Evolutionary conservation across 2,888 invertebrate genomes (phyloP).

Genomic region (Ephialtes manifestator): DNA sequence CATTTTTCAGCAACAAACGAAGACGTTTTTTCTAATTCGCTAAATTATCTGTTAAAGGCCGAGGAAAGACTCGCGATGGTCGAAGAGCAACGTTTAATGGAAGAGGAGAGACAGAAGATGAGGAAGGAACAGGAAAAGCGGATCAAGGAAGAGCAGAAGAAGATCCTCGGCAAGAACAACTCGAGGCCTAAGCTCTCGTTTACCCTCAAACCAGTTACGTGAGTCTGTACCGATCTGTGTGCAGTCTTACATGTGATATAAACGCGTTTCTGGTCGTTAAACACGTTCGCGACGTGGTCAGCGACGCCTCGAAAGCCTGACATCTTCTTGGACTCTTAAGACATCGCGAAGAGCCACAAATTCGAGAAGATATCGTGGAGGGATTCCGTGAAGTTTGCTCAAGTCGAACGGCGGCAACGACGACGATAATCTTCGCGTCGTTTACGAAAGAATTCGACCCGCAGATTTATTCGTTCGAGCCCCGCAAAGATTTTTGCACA

Average conservation of each 20-base stretch:
- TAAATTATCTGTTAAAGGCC: constrained; percentile 89
- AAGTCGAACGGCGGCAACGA: constrained; percentile 3
- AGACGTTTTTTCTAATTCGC: not conserved
- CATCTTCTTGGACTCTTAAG: not conserved
- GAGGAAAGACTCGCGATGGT: constrained; percentile 98
- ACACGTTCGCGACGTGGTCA: not conserved
- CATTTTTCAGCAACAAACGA: not conserved
- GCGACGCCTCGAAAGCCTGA: not conserved
- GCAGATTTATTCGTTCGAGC: not conserved
- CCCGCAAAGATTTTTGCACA: constrained; percentile 28
- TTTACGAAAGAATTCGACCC: not conserved
- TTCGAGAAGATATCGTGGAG: not conserved
- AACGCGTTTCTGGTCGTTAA: constrained; percentile 73
- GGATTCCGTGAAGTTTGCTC: constrained; percentile 5
- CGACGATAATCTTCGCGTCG: not conserved
- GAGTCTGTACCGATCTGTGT: constrained; percentile 84
- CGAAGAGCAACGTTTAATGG: constrained; percentile 98
- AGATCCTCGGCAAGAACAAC: constrained; percentile 98
- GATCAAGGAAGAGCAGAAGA: constrained; percentile 97
- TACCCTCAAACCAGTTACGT: constrained; percentile 93
- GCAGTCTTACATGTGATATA: constrained; percentile 85
- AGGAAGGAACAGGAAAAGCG: constrained; percentile 97
- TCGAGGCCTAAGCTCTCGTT: constrained; percentile 98
- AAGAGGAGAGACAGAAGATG: constrained; percentile 97
- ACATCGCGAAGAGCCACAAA: not conserved